These are phyloP conservation scores for Diorhabda elongata DNA, from an alignment of 1,140 invertebrate genomes.

Conservation along the genomic window DNA sequence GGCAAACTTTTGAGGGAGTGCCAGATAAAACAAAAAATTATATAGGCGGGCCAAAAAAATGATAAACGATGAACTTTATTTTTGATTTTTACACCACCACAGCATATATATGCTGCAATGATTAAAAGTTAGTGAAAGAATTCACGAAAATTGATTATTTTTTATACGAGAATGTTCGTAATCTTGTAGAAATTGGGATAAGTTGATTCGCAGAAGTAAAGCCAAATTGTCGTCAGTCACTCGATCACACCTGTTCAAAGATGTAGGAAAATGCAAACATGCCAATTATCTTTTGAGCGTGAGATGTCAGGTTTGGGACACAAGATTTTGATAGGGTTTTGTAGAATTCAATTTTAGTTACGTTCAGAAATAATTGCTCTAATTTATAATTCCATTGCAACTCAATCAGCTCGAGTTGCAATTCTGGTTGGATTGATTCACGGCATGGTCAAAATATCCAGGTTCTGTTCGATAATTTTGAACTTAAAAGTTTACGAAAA, in stretches of 20 bases:
- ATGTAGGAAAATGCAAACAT: conserved; percentile 9
- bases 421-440: conserved; percentile 7
- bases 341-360: conserved; percentile 8
- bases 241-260: conserved; percentile 5
- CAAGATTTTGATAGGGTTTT: conserved; percentile 3
- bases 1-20: not conserved
- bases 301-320: conserved; percentile 4
- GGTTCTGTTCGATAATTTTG: too few relatives aligned
- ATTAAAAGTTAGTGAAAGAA: not conserved
- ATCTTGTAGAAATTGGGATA: conserved; percentile 6
- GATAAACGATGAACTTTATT: conserved; percentile 6
- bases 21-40: not conserved
- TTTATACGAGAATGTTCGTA: conserved; percentile 6
- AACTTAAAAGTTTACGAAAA: too few relatives aligned
- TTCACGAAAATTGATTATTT: not conserved
- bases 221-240: not conserved
- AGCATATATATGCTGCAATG: conserved; percentile 7
- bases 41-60: not conserved
- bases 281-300: conserved; percentile 5
- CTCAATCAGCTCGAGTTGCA: conserved; percentile 4
- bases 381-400: not conserved
- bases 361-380: conserved; percentile 4
- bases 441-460: too few relatives aligned
- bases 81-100: conserved; percentile 12
- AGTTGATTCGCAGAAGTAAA: conserved; percentile 1